These are phyloP conservation scores for Hycleus phaleratus DNA, from an alignment of 1,140 invertebrate genomes.

Conservation along the genomic window DNA sequence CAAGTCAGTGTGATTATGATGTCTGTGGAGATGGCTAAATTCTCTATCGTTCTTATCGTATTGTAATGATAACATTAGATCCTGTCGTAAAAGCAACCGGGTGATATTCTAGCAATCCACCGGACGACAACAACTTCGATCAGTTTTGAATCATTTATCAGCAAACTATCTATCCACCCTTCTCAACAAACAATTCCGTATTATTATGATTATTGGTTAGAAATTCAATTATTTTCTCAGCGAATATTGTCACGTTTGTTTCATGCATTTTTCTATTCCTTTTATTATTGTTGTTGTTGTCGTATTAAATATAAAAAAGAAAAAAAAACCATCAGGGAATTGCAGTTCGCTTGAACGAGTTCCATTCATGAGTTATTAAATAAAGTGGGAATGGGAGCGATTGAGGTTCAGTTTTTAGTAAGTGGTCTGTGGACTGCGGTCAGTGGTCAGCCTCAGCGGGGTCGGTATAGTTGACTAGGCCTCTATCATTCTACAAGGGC, in stretches of 20 bases:
- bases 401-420: not conserved
- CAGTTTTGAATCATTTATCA: conserved; percentile 21
- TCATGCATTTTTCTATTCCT: too few relatives aligned
- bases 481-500: conserved; percentile 14
- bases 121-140: conserved; percentile 4
- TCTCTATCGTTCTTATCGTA: conserved; percentile 6
- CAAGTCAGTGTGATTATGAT: not conserved
- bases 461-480: conserved; percentile 1
- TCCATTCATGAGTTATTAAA: too few relatives aligned
- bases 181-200: not conserved
- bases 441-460: conserved; percentile 8
- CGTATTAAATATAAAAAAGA: conserved; percentile 1
- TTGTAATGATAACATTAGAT: conserved; percentile 18
- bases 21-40: not conserved
- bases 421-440: conserved; percentile 10
- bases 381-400: not conserved
- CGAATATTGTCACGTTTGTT: too few relatives aligned
- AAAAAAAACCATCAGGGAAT: conserved; percentile 1
- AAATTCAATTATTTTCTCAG: not conserved
- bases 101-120: conserved; percentile 13
- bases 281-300: too few relatives aligned
- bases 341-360: too few relatives aligned
- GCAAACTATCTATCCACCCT: not conserved
- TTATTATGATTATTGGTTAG: conserved; percentile 2
- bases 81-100: conserved; percentile 18